Base-by-base conservation (phyloP, 2,797 vertebrate genomes). In the Peromyscus melanophrys region DNA sequence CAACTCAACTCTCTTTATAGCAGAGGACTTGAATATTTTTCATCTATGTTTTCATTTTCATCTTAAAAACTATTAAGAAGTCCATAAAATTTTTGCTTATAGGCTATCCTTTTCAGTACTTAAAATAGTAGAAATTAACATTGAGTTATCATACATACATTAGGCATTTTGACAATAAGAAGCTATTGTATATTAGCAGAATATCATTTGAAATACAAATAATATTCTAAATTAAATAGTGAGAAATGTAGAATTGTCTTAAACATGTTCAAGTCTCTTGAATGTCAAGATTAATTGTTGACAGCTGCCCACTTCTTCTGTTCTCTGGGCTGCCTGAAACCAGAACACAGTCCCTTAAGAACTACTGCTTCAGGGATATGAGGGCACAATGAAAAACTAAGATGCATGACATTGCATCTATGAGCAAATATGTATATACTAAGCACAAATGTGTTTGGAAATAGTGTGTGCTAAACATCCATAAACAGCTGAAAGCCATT, bases 381-480 rank as follows among this genome's bases (percentile, higher is more conserved):
- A 77, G 11, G 40, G 46, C 4, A 84, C 17, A 34, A 59, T 8
- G 52, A 82, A 87, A 27, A 73, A 94, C 49, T 63, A 73, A 93
- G 78, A 80, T 40, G n/a, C 75, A 67, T 55, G 25, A 31, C 76
- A 96, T n/a, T 91, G 37, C 29, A 31, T 55, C 61, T 34, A 80
- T 80, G 31, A 89, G 14, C 52, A 40, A 73, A 89, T 86, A 59
- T 65, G 65, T 55, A 61, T 55, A 75, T 46, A 61, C 0, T 91
- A 89, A 43, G 77, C 46, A 95, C 77, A n/a, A 63, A 52, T 29
- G 61, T 95, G 13, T 80, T 96, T 96, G 78, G 63, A 96, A 90
- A 52, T 90, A n/a, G 7, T 43, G 1, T 91, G 43, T 82, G 77
- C 40, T 90, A 73, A 19, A 86, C 37, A 94, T 55, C 96, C 16